phyloP scores from a whole-genome alignment of 2,113 vertebrate genomes.

The Peromyscus maniculatus region DNA sequence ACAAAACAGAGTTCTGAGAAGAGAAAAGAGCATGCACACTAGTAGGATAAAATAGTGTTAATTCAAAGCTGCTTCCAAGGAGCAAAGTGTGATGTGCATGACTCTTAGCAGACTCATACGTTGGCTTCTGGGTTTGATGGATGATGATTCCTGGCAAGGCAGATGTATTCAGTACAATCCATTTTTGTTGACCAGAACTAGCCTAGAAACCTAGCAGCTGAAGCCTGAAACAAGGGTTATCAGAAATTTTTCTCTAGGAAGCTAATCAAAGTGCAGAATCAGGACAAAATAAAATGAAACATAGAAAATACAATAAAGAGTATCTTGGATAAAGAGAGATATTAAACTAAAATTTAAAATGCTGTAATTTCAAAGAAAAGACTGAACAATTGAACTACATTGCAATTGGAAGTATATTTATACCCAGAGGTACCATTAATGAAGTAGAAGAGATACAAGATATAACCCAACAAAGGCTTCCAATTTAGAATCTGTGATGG shows the following conservation, averaged over 20 bases:
- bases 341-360: constrained; percentile 4
- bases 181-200: neutral
- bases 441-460: neutral
- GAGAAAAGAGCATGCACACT: neutral
- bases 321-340: neutral
- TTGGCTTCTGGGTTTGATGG: neutral
- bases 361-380: neutral
- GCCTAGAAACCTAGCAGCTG: neutral
- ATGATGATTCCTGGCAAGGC: neutral
- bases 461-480: neutral
- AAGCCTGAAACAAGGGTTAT: neutral
- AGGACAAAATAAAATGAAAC: neutral
- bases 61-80: neutral
- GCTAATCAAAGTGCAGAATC: neutral
- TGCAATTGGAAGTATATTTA: too few relatives aligned
- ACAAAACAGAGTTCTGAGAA: neutral
- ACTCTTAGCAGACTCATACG: neutral
- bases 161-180: neutral
- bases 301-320: neutral
- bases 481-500: neutral
- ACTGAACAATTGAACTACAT: neutral
- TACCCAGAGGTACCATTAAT: neutral
- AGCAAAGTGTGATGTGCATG: neutral
- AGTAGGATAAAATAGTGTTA: neutral
- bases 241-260: neutral